These are phyloP conservation scores for Syrphus vitripennis DNA, from an alignment of 2,888 invertebrate genomes.

Conservation along the genomic window DNA sequence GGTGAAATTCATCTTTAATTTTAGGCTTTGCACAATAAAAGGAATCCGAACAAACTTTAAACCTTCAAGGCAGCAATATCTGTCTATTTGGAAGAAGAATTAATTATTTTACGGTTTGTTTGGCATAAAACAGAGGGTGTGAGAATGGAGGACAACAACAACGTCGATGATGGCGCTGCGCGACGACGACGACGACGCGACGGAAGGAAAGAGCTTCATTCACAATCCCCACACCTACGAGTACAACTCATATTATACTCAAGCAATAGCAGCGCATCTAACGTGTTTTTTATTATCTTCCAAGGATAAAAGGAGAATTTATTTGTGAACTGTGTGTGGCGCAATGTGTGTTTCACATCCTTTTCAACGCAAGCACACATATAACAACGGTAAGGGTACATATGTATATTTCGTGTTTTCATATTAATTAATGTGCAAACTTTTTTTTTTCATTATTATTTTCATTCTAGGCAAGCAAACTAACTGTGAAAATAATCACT, in stretches of 20 bases:
- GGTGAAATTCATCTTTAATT: neutral
- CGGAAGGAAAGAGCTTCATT: neutral
- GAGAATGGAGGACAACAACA: neutral
- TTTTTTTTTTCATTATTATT: slow-evolving; percentile 21
- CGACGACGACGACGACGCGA: neutral
- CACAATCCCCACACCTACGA: neutral
- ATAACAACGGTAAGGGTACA: neutral
- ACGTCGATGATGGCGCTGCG: too few relatives aligned
- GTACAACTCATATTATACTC: slow-evolving; percentile 1
- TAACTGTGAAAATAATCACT: slow-evolving; percentile 69
- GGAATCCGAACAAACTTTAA: slow-evolving; percentile 41
- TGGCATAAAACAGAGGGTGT: neutral
- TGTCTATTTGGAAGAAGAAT: slow-evolving; percentile 45
- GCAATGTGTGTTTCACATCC: slow-evolving; percentile 2
- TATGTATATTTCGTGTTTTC: slow-evolving; percentile 22
- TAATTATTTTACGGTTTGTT: slow-evolving; percentile 60
- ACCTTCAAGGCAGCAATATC: neutral
- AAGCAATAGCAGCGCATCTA: slow-evolving; percentile 33
- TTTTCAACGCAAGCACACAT: neutral
- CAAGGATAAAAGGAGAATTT: neutral
- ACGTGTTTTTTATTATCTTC: slow-evolving; percentile 51
- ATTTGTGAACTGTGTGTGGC: neutral
- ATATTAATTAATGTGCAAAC: slow-evolving; percentile 63
- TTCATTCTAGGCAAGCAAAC: slow-evolving; percentile 25
- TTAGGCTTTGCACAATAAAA: neutral